Percentiles rank a stretch among this genome's conserved stretches.
Conservation (phyloP, 2,888 invertebrate genomes). For the Agonopterix alstromeriana region DNA sequence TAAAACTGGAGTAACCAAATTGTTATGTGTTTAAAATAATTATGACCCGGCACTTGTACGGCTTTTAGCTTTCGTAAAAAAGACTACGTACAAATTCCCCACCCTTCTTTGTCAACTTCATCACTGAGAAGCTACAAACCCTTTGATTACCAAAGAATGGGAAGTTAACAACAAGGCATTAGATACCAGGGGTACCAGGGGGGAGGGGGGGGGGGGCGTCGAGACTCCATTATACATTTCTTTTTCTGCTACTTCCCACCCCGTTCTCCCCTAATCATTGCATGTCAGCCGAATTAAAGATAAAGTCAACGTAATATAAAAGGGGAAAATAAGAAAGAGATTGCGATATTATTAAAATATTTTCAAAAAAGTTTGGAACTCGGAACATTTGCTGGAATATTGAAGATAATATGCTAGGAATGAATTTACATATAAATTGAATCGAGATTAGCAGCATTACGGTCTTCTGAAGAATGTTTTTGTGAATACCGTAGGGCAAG, state of each 20-base stretch:
- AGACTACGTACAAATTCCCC: not conserved
- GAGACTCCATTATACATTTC: conserved; percentile 56
- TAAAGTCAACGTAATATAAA: conserved; percentile 44
- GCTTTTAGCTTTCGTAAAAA: too few relatives aligned
- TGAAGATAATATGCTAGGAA: conserved; percentile 40
- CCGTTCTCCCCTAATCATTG: conserved; percentile 45
- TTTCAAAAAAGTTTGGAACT: conserved; percentile 33
- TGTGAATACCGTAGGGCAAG: not conserved
- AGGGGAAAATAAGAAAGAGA: conserved; percentile 40
- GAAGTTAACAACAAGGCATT: conserved; percentile 30
- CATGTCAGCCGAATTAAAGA: conserved; percentile 51
- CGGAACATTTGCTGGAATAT: conserved; percentile 33
- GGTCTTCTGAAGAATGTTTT: conserved; percentile 21
- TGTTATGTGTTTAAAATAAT: too few relatives aligned
- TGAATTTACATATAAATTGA: conserved; percentile 53
- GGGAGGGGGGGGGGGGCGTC: too few relatives aligned
- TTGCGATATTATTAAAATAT: conserved; percentile 48
- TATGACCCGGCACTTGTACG: too few relatives aligned
- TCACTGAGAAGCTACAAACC: conserved; percentile 28
- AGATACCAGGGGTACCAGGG: conserved; percentile 35
- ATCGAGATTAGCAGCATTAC: conserved; percentile 42
- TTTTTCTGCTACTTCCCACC: conserved; percentile 36
- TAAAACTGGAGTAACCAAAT: too few relatives aligned
- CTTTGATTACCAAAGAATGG: conserved; percentile 50
- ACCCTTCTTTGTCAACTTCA: conserved; percentile 8